Conservation (phyloP, 2,888 invertebrate species). For the Kuschelorhynchus macadamiae region DNA sequence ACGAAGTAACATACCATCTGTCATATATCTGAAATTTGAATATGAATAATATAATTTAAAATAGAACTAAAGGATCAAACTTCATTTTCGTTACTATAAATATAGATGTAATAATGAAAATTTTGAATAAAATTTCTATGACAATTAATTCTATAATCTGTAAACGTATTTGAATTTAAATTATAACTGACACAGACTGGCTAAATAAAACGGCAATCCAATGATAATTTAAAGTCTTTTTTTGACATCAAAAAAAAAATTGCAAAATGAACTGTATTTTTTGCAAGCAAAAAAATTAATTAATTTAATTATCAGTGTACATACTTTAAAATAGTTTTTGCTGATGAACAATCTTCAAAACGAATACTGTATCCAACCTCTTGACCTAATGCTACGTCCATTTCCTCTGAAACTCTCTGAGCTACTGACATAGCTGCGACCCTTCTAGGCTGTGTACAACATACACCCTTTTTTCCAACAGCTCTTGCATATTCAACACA, state of each 20-base stretch:
- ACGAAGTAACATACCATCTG: slow-evolving; percentile 99
- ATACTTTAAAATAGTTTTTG: slow-evolving; percentile 92
- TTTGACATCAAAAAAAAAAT: too few species aligned
- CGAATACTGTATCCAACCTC: slow-evolving; percentile 98
- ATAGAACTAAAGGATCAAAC: too few species aligned
- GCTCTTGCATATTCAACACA: slow-evolving; percentile 82
- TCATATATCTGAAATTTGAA: slow-evolving; percentile 85
- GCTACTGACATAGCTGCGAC: slow-evolving; percentile 99
- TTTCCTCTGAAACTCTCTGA: slow-evolving; percentile 98
- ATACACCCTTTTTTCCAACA: slow-evolving; percentile 83
- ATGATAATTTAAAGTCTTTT: too few species aligned
- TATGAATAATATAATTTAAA: not conserved
- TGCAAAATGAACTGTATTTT: too few species aligned
- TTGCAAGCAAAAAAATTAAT: too few species aligned
- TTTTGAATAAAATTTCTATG: too few species aligned
- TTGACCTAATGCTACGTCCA: slow-evolving; percentile 95
- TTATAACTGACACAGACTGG: too few species aligned
- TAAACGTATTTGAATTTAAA: too few species aligned
- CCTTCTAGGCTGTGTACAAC: slow-evolving; percentile 96
- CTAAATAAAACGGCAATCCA: too few species aligned
- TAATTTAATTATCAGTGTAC: slow-evolving; percentile 56
- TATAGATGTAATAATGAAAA: too few species aligned
- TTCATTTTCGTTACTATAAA: too few species aligned
- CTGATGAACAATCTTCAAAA: slow-evolving; percentile 98
- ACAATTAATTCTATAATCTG: too few species aligned